A percentile compares a stretch with the other conserved stretches of the same genome.
phyloP scores from a whole-genome alignment of 2,888 invertebrate species.

The Chrysolina americana region DNA sequence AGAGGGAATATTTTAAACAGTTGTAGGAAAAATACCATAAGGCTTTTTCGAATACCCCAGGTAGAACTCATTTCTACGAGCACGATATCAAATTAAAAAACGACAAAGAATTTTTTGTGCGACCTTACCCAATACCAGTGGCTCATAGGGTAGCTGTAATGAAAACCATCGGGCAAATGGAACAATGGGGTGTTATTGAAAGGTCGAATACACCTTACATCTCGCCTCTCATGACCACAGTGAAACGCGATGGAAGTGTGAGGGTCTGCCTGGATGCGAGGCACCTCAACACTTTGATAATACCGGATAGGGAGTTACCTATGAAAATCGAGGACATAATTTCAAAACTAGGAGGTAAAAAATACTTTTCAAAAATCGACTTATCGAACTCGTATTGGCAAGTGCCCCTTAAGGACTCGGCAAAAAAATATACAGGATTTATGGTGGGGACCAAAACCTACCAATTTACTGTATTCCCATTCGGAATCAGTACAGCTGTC shows the following conservation, averaged over 20 bases:
- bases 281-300: conserved; percentile 35
- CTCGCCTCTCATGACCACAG: conserved; percentile 18
- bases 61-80: no score
- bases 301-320: not conserved
- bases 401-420: not conserved
- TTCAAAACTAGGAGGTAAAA: no score
- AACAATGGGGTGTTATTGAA: conserved; percentile 18
- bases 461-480: not conserved
- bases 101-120: not conserved
- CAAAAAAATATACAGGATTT: not conserved
- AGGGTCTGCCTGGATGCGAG: conserved; percentile 38
- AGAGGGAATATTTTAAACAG: not conserved
- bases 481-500: not conserved
- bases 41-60: not conserved
- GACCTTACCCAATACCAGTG: not conserved
- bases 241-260: conserved; percentile 26
- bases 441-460: not conserved
- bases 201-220: conserved; percentile 16
- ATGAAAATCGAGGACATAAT: no score
- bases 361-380: no score
- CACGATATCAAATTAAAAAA: no score
- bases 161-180: not conserved
- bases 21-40: not conserved
- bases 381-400: no score
- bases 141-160: not conserved